These are phyloP conservation scores for Drosophila subsilvestris DNA, from an alignment of 2,888 invertebrate species.

Conservation along the genomic window DNA sequence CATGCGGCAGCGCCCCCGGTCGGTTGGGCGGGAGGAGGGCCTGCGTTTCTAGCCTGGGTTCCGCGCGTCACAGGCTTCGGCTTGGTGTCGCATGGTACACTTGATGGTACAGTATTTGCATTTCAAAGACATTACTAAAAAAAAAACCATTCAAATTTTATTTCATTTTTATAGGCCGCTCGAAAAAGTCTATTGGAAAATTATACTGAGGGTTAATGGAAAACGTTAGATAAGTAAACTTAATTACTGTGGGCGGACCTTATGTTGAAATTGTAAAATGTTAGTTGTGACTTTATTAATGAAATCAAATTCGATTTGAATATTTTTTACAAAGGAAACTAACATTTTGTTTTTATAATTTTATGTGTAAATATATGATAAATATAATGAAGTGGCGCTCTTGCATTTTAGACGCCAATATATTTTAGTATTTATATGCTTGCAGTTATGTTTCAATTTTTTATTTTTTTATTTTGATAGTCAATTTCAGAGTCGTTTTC, in stretches of 20 bases:
- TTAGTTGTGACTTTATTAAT: conserved; percentile 3
- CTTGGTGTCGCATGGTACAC: too few species aligned
- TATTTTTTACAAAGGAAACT: neutral
- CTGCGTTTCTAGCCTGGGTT: too few species aligned
- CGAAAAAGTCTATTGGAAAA: neutral
- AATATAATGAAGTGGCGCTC: conserved; percentile 59
- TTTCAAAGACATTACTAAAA: too few species aligned
- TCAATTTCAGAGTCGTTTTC: conserved; percentile 46
- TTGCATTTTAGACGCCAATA: conserved; percentile 53
- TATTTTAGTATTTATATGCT: conserved; percentile 47
- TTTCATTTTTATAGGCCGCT: neutral
- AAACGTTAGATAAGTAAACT: neutral
- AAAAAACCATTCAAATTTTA: neutral
- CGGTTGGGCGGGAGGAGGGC: too few species aligned
- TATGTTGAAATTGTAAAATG: neutral
- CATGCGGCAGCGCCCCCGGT: too few species aligned
- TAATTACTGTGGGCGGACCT: neutral
- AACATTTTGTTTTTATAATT: conserved; percentile 50
- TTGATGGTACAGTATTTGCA: too few species aligned
- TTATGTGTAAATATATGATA: conserved; percentile 70
- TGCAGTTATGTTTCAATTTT: conserved; percentile 20
- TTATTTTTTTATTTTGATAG: conserved; percentile 25
- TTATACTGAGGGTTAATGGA: neutral
- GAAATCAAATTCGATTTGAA: conserved; percentile 1
- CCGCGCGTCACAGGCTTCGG: too few species aligned